Evolutionary conservation across 2,888 invertebrate species (phyloP).

Genomic region (Melanotus villosus): DNA sequence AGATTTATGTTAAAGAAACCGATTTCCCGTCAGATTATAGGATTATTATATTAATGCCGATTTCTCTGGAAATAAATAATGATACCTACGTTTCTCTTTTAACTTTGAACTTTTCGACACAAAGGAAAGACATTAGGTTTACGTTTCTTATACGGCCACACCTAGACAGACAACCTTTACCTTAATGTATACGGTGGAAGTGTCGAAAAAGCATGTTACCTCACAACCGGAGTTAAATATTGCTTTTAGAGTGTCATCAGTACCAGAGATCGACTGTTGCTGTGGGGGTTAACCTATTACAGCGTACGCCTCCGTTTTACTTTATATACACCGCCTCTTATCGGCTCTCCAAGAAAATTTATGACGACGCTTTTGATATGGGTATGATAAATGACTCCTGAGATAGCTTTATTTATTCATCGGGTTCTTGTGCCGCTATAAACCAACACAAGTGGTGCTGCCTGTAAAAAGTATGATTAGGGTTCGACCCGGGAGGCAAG

Average conservation of each 20-base stretch:
- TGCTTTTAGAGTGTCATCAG: conserved; percentile 46
- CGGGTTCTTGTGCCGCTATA: conserved; percentile 66
- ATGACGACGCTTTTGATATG: conserved; percentile 72
- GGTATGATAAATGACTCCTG: conserved; percentile 74
- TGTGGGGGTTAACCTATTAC: conserved; percentile 64
- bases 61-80: no score
- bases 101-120: no score
- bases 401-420: conserved; percentile 77
- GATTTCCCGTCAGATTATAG: no score
- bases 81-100: no score
- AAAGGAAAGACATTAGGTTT: no score
- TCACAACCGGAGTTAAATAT: conserved; percentile 13
- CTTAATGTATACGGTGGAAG: no score
- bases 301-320: conserved; percentile 62
- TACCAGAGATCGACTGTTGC: conserved; percentile 55
- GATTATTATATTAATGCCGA: no score
- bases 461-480: conserved; percentile 57
- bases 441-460: conserved; percentile 57
- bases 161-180: no score
- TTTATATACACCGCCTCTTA: conserved; percentile 62
- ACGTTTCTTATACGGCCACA: no score
- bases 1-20: no score
- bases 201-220: conserved; percentile 22
- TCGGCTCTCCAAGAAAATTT: conserved; percentile 68
- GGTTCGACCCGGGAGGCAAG: conserved; percentile 56